Percentiles rank a stretch among this genome's conserved stretches.
Conservation (phyloP, 2,113 vertebrate genomes). For the Trogon melanurus region DNA sequence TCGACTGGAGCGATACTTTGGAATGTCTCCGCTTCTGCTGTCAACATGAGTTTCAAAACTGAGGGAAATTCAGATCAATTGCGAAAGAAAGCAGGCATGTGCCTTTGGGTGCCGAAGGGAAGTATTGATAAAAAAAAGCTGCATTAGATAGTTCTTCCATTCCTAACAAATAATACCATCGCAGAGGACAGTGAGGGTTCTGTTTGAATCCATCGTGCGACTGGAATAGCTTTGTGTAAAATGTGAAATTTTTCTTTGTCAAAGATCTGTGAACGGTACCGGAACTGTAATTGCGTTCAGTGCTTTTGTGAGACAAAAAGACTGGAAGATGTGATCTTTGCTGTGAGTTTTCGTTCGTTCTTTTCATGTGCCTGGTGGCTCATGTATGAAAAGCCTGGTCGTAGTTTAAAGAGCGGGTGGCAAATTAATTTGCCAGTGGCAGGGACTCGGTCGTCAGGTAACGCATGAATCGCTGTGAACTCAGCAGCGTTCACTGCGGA, state of each 20-base stretch:
- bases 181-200: neutral
- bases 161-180: neutral
- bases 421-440: neutral
- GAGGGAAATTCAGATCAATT: neutral
- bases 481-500: neutral
- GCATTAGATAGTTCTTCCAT: neutral
- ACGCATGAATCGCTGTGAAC: neutral
- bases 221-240: neutral
- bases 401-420: neutral
- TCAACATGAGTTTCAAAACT: neutral
- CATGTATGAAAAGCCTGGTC: neutral
- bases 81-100: neutral
- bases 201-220: neutral
- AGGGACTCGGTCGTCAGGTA: neutral
- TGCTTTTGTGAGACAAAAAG: neutral
- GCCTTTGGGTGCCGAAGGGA: neutral
- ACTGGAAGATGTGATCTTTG: neutral
- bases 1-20: accelerated
- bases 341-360: neutral
- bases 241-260: neutral
- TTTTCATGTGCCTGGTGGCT: neutral
- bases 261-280: neutral
- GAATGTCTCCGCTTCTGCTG: neutral
- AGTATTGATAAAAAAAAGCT: neutral
- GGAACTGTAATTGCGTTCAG: neutral